Percentiles rank a stretch among this genome's conserved stretches.
These are phyloP conservation scores for Cinara cedri DNA, from an alignment of 2,888 invertebrate genomes.

Conservation along the genomic window DNA sequence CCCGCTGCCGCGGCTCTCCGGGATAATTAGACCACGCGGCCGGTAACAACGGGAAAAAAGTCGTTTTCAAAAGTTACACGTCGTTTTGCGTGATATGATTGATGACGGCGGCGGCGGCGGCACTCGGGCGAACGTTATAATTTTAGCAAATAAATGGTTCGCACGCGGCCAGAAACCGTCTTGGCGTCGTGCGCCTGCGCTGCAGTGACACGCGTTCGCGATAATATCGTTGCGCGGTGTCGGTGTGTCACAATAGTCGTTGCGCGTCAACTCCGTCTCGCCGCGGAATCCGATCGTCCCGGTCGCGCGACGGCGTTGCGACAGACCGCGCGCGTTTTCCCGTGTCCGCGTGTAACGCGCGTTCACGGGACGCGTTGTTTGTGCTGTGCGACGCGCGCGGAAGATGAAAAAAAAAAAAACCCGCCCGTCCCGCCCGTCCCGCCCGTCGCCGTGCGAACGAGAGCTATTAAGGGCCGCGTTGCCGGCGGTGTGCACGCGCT, in stretches of 20 bases:
- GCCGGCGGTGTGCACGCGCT: background rate
- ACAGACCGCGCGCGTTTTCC: too few relatives aligned
- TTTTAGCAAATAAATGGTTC: too few relatives aligned
- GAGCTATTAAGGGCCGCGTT: slow-evolving; percentile 17
- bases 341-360: too few relatives aligned
- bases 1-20: slow-evolving; percentile 7
- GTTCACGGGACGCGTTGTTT: too few relatives aligned
- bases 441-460: background rate
- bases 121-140: too few relatives aligned
- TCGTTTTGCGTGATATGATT: slow-evolving; percentile 46
- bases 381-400: too few relatives aligned
- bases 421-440: background rate
- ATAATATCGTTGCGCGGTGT: background rate
- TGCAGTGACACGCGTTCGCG: too few relatives aligned
- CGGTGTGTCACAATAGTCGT: background rate
- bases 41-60: slow-evolving; percentile 48
- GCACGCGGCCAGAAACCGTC: too few relatives aligned
- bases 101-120: slow-evolving; percentile 9
- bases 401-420: background rate
- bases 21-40: slow-evolving; percentile 44
- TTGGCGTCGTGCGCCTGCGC: too few relatives aligned
- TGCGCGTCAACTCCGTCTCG: too few relatives aligned
- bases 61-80: slow-evolving; percentile 42
- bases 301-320: too few relatives aligned
- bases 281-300: too few relatives aligned